Evolutionary conservation across 2,888 invertebrate species (phyloP).

Genomic region (Eupithecia dodoneata): DNA sequence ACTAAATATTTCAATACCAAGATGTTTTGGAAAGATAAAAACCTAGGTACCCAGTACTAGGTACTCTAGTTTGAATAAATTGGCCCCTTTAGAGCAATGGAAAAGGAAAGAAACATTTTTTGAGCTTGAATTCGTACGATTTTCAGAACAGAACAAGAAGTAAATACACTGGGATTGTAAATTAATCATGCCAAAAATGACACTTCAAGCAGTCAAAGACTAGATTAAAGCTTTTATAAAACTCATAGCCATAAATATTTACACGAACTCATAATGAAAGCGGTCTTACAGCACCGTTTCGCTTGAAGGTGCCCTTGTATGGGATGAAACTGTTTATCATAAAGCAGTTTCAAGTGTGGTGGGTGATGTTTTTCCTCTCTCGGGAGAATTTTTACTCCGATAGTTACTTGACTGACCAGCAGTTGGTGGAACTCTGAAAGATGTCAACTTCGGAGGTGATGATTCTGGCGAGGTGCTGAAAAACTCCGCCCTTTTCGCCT

Average conservation of each 20-base stretch:
- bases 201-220: constrained; percentile 78
- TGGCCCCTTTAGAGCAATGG: constrained; percentile 75
- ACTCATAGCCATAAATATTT: constrained; percentile 65
- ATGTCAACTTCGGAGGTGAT: constrained; percentile 71
- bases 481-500: constrained; percentile 86
- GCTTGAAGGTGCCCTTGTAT: constrained; percentile 44
- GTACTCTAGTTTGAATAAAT: constrained; percentile 58
- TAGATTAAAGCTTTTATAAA: constrained; percentile 83
- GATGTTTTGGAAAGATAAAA: constrained; percentile 61
- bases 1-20: constrained; percentile 68
- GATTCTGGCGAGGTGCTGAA: constrained; percentile 74
- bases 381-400: constrained; percentile 68
- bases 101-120: constrained; percentile 53
- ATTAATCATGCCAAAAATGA: constrained; percentile 68
- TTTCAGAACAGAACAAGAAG: constrained; percentile 45
- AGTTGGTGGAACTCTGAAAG: constrained; percentile 68
- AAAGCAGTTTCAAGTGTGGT: constrained; percentile 87
- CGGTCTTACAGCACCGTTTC: constrained; percentile 68
- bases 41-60: constrained; percentile 54
- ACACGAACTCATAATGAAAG: constrained; percentile 52
- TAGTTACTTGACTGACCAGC: constrained; percentile 51
- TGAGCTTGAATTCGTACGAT: constrained; percentile 61
- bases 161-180: constrained; percentile 62
- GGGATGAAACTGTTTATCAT: constrained; percentile 61
- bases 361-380: constrained; percentile 67